Conservation (phyloP, 2,888 invertebrate species). For the Pristionchus japonicus region DNA sequence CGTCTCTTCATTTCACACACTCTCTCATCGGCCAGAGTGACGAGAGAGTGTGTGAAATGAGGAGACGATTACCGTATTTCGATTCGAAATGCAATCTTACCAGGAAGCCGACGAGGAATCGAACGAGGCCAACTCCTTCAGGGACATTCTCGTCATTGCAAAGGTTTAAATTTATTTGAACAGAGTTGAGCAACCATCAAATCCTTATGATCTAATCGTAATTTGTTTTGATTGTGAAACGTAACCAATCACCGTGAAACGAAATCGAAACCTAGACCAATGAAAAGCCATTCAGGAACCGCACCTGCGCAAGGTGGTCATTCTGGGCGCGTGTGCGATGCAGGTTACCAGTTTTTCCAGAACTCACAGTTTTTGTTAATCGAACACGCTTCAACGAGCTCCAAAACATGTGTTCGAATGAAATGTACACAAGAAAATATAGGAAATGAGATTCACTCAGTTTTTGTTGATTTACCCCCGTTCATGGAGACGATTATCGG, state of each 20-base stretch:
- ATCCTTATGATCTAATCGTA: too few species aligned
- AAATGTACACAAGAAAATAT: too few species aligned
- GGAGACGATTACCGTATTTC: too few species aligned
- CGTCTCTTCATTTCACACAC: too few species aligned
- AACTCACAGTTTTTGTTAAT: background rate
- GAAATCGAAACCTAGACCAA: background rate
- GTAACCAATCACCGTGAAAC: background rate
- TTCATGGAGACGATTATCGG: too few species aligned
- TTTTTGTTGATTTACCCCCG: too few species aligned
- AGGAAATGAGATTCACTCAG: too few species aligned
- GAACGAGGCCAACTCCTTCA: constrained; percentile 1
- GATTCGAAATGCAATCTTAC: background rate
- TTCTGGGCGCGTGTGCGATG: constrained; percentile 55
- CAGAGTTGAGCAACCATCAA: background rate
- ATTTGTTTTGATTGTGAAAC: background rate
- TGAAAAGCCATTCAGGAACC: constrained; percentile 49
- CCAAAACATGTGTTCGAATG: too few species aligned
- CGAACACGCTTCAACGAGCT: too few species aligned
- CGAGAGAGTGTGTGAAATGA: too few species aligned
- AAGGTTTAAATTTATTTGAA: background rate
- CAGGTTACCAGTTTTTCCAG: constrained; percentile 16
- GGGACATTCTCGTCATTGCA: background rate
- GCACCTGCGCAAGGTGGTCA: constrained; percentile 61
- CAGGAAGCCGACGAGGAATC: constrained; percentile 39
- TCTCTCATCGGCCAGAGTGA: too few species aligned